Percentiles rank a stretch among this genome's conserved stretches.
Evolutionary conservation across 2,888 invertebrate species (phyloP).

Genomic region (Sphaeridia pumilis): DNA sequence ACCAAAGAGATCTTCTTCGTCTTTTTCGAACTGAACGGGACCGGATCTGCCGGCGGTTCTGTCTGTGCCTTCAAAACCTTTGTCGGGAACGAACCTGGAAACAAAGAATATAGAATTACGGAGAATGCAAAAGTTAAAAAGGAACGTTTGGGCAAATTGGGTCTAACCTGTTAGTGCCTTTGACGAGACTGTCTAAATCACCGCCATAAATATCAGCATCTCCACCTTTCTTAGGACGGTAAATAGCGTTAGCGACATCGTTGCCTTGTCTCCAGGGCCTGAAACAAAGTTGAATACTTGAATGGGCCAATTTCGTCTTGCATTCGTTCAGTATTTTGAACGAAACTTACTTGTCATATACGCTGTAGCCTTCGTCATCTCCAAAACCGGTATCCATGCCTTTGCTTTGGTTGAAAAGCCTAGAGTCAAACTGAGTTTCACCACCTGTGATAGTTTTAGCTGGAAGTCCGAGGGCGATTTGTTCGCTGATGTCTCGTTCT

Average conservation of each 20-base stretch:
- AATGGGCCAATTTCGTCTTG: neutral
- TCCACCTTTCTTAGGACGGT: slow-evolving; percentile 71
- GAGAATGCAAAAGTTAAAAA: neutral
- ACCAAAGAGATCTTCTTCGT: slow-evolving; percentile 86
- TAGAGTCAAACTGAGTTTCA: slow-evolving; percentile 85
- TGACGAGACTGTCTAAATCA: slow-evolving; percentile 77
- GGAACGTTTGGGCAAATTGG: neutral
- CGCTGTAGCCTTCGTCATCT: slow-evolving; percentile 94
- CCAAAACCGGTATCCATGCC: slow-evolving; percentile 92
- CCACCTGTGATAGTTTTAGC: slow-evolving; percentile 58
- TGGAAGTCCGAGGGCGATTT: slow-evolving; percentile 93
- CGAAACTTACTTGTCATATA: slow-evolving; percentile 68
- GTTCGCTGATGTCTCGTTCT: slow-evolving; percentile 95
- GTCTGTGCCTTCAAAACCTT: slow-evolving; percentile 89
- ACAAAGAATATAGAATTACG: too few relatives aligned
- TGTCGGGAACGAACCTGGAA: slow-evolving; percentile 95
- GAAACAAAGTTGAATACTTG: slow-evolving; percentile 7
- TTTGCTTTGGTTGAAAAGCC: slow-evolving; percentile 84
- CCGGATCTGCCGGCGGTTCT: slow-evolving; percentile 61
- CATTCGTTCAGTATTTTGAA: neutral
- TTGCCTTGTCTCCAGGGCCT: slow-evolving; percentile 83
- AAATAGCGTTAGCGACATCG: slow-evolving; percentile 75
- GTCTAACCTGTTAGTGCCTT: slow-evolving; percentile 45
- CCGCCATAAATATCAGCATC: slow-evolving; percentile 84
- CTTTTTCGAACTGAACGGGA: slow-evolving; percentile 89